Conservation (phyloP, 1,140 invertebrate species). For the Monochamus saltuarius region DNA sequence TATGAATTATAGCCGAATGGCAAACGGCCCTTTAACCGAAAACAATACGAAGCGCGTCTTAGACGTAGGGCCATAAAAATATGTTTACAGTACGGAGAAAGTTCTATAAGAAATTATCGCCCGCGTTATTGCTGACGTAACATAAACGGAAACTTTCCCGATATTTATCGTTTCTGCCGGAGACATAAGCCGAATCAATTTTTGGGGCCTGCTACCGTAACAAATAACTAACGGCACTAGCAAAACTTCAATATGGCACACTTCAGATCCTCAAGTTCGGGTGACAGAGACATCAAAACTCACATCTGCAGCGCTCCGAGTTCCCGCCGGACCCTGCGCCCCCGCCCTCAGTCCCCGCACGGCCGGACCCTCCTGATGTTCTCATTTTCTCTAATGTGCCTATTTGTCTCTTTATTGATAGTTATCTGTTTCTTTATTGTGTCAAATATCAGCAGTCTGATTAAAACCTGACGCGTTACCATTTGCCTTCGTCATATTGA, state of each 20-base stretch:
- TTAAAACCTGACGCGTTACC: too few relatives aligned
- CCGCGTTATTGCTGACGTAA: background rate
- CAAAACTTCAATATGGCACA: conserved; percentile 49
- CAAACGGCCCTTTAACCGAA: background rate
- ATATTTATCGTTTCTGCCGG: conserved; percentile 28
- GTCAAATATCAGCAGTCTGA: background rate
- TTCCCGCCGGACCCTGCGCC: conserved; percentile 11
- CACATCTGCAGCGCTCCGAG: conserved; percentile 34
- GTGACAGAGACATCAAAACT: conserved; percentile 48
- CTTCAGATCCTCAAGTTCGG: conserved; percentile 43
- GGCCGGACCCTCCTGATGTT: conserved; percentile 16
- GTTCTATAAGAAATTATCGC: conserved; percentile 7
- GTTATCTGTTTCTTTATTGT: conserved; percentile 17
- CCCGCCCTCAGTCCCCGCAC: background rate
- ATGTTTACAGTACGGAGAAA: conserved; percentile 9
- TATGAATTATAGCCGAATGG: too few relatives aligned
- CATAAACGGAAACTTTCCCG: background rate
- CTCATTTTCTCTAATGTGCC: conserved; percentile 20
- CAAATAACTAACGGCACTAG: conserved; percentile 43
- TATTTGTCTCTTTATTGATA: conserved; percentile 16
- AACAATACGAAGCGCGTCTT: conserved; percentile 8
- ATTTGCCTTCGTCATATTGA: too few relatives aligned
- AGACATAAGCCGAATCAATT: conserved; percentile 37
- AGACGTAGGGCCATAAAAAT: conserved; percentile 12
- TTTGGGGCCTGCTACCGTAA: conserved; percentile 35